These are phyloP conservation scores for Kradibia gibbosae DNA, from an alignment of 1,140 invertebrate genomes.

Conservation along the genomic window DNA sequence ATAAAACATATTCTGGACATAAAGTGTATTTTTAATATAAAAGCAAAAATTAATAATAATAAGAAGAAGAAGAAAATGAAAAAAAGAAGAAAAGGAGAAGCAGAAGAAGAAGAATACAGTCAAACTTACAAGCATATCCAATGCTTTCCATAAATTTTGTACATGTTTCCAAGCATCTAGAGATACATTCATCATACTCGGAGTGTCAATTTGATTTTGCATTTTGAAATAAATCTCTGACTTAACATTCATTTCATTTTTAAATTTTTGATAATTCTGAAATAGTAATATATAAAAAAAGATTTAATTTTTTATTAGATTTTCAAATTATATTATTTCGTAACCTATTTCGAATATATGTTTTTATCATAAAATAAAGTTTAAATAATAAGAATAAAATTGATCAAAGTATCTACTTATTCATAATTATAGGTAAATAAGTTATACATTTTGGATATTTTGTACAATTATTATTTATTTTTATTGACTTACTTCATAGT, in stretches of 20 bases:
- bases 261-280: constrained; percentile 81
- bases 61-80: no score
- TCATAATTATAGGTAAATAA: not conserved
- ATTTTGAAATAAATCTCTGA: constrained; percentile 80
- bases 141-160: constrained; percentile 82
- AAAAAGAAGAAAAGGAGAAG: no score
- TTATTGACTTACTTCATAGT: constrained; percentile 68
- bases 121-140: constrained; percentile 75
- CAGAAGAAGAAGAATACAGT: not conserved
- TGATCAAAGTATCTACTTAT: not conserved
- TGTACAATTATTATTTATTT: not conserved
- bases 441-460: no score
- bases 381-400: not conserved
- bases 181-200: constrained; percentile 84
- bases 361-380: not conserved
- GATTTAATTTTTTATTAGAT: not conserved
- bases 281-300: constrained; percentile 53
- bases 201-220: constrained; percentile 82
- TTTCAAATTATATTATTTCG: no score
- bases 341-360: no score
- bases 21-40: not conserved
- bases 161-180: constrained; percentile 86
- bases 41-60: no score
- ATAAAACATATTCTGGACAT: no score
- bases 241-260: constrained; percentile 81